A percentile compares a stretch with the other conserved stretches of the same genome.
phyloP scores from a whole-genome alignment of 2,113 vertebrate species.

The Tonatia bakeri region DNA sequence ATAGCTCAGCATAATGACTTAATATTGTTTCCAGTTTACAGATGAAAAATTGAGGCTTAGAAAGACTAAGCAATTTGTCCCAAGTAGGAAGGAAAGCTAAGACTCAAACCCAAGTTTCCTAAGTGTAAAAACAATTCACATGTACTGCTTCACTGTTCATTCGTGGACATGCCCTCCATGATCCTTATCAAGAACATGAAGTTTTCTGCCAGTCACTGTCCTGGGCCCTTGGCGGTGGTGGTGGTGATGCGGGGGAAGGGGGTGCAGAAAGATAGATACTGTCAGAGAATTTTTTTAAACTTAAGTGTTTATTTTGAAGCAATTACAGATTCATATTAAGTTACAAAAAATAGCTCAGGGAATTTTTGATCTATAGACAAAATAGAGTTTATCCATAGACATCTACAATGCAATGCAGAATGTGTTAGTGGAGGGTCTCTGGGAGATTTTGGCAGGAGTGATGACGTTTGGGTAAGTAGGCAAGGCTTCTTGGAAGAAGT shows the following conservation, averaged over 20 bases:
- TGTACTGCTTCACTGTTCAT: accelerated
- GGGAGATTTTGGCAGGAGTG: background rate
- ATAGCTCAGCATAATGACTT: background rate
- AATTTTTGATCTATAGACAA: background rate
- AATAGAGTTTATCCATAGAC: background rate
- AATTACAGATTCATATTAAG: background rate
- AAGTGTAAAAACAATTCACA: background rate
- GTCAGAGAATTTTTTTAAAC: background rate
- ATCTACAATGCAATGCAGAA: background rate
- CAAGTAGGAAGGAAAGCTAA: background rate
- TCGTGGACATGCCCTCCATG: background rate
- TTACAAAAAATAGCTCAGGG: background rate
- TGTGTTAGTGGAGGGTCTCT: background rate
- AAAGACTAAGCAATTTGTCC: constrained; percentile 13
- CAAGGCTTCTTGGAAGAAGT: background rate
- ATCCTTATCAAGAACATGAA: background rate
- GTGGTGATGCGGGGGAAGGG: background rate
- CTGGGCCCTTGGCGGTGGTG: background rate
- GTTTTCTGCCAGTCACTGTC: background rate
- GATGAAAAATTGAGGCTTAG: constrained; percentile 12
- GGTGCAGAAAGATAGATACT: background rate
- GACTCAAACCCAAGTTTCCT: background rate
- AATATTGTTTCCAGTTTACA: background rate
- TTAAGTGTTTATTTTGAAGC: constrained; percentile 10
- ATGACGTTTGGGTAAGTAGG: background rate